Conservation (phyloP, 2,797 vertebrate genomes). For the Remorina albescens region DNA sequence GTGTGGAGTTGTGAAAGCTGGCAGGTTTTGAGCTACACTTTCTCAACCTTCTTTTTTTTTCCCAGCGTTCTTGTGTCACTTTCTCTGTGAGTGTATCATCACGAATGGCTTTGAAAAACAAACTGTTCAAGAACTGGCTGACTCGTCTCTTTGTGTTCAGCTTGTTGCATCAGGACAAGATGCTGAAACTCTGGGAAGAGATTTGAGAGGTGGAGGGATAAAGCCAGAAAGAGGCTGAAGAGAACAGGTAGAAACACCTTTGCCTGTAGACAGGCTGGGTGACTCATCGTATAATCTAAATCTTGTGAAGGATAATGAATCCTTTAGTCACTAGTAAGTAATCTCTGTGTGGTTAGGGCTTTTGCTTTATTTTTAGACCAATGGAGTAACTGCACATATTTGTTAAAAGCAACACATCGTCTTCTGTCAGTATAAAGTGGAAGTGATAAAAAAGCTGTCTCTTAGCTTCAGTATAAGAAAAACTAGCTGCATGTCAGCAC, state of each 20-base stretch:
- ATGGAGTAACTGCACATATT: background rate
- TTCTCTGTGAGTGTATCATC: background rate
- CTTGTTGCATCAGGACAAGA: background rate
- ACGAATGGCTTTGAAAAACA: background rate
- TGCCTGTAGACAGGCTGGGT: background rate
- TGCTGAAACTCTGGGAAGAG: background rate
- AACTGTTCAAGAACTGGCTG: background rate
- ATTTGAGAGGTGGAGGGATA: background rate
- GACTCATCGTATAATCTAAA: background rate
- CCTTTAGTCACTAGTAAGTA: background rate
- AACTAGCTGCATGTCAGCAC: background rate
- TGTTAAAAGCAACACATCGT: background rate
- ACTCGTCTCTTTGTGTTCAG: background rate
- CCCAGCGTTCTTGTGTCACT: background rate
- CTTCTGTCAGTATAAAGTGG: slow-evolving; percentile 2
- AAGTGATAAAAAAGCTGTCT: background rate
- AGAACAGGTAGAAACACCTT: background rate
- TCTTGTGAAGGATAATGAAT: background rate
- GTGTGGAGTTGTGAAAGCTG: slow-evolving; percentile 15
- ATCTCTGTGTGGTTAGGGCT: background rate
- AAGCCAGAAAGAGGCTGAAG: background rate
- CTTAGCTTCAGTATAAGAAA: background rate
- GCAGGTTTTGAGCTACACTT: background rate
- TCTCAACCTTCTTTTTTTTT: background rate
- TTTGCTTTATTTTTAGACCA: background rate